These are phyloP conservation scores for Sandelia bainsii DNA, from an alignment of 2,797 vertebrate genomes.

Conservation along the genomic window DNA sequence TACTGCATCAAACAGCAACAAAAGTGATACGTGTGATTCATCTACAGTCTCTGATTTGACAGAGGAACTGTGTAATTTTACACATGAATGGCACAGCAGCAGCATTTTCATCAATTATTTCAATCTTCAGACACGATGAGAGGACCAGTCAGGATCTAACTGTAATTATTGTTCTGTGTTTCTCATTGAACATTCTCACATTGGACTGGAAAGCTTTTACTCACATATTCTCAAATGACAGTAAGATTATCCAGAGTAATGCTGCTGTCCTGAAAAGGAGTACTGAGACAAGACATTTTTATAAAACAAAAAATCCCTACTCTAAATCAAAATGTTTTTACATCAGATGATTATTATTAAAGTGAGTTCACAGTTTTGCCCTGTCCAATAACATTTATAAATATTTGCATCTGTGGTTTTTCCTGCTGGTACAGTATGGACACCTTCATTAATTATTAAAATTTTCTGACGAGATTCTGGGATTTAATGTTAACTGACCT, in stretches of 20 bases:
- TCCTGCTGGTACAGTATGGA: neutral
- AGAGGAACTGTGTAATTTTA: neutral
- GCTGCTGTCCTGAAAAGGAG: too few relatives aligned
- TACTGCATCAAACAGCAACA: too few relatives aligned
- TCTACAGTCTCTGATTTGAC: neutral
- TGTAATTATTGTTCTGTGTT: too few relatives aligned
- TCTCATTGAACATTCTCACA: too few relatives aligned
- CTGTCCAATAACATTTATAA: too few relatives aligned
- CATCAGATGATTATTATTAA: too few relatives aligned
- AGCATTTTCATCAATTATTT: neutral
- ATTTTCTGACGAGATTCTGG: too few relatives aligned
- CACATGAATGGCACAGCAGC: neutral
- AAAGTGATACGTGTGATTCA: neutral
- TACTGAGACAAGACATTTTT: neutral
- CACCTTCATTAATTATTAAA: neutral
- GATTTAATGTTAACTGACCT: slow-evolving; percentile 1
- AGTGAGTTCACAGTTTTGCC: neutral
- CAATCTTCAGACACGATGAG: neutral
- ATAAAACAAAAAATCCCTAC: neutral
- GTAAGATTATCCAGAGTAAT: neutral
- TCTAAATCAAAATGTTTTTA: too few relatives aligned
- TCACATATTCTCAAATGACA: too few relatives aligned
- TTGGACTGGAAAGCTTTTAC: neutral
- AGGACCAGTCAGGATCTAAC: too few relatives aligned
- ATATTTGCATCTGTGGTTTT: too few relatives aligned